These are phyloP conservation scores for Eubucco bourcierii DNA, from an alignment of 2,113 vertebrate genomes.

Conservation along the genomic window DNA sequence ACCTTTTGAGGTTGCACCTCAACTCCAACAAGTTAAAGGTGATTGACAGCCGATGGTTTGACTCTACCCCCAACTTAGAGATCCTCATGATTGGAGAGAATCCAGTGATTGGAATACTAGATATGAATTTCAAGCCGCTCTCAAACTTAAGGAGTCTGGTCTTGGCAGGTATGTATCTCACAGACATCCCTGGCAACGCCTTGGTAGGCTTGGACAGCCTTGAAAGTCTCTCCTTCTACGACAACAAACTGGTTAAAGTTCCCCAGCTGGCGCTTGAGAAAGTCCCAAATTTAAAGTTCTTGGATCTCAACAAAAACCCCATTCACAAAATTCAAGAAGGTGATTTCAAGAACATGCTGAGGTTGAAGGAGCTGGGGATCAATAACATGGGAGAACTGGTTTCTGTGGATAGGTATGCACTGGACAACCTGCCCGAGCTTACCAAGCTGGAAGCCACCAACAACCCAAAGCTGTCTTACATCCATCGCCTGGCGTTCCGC, in stretches of 20 bases:
- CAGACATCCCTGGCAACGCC: slow-evolving; percentile 93
- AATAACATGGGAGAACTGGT: slow-evolving; percentile 98
- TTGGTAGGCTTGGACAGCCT: slow-evolving; percentile 95
- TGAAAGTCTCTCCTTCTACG: slow-evolving; percentile 97
- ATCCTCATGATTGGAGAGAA: slow-evolving; percentile 99
- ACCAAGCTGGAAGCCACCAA: slow-evolving; percentile 97
- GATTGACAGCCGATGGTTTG: slow-evolving; percentile 95
- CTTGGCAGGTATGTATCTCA: slow-evolving; percentile 97
- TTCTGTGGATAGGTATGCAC: slow-evolving; percentile 87
- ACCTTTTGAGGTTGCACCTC: slow-evolving; percentile 92
- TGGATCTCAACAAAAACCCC: slow-evolving; percentile 98
- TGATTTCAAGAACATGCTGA: slow-evolving; percentile 94
- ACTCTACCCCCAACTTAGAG: slow-evolving; percentile 93
- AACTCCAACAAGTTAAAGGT: slow-evolving; percentile 93
- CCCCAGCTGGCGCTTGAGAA: slow-evolving; percentile 95
- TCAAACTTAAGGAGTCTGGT: slow-evolving; percentile 91
- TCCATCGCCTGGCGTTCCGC: slow-evolving; percentile 90
- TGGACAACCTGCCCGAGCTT: slow-evolving; percentile 96
- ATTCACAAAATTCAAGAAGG: slow-evolving; percentile 94
- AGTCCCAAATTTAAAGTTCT: slow-evolving; percentile 94
- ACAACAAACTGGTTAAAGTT: slow-evolving; percentile 90
- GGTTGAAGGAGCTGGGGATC: slow-evolving; percentile 93
- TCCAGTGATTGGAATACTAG: slow-evolving; percentile 91
- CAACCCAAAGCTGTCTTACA: slow-evolving; percentile 93
- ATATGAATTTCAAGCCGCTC: slow-evolving; percentile 95